phyloP scores from a whole-genome alignment of 1,140 invertebrate species.

The Pogonomyrmex californicus region DNA sequence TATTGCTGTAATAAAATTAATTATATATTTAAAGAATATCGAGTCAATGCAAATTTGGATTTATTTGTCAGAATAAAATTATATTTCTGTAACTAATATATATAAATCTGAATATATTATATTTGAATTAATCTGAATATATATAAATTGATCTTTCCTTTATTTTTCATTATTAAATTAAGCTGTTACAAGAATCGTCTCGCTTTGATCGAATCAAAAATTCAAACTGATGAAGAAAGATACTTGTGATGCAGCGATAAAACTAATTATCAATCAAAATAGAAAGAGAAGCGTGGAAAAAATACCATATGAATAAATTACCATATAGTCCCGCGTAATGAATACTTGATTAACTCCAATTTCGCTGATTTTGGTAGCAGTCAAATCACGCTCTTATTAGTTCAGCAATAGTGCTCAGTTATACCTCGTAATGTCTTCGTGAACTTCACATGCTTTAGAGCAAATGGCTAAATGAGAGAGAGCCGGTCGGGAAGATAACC shows the following conservation, averaged over 20 bases:
- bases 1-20: not conserved
- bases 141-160: no score
- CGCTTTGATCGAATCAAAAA: not conserved
- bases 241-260: not conserved
- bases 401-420: constrained; percentile 30
- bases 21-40: not conserved
- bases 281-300: not conserved
- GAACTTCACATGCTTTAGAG: constrained; percentile 38
- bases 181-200: not conserved
- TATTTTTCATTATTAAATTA: not conserved
- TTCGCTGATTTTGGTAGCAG: constrained; percentile 22
- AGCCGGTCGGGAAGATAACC: constrained; percentile 31
- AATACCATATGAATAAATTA: not conserved
- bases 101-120: not conserved
- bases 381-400: constrained; percentile 34
- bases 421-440: constrained; percentile 33
- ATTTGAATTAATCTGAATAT: not conserved
- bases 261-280: not conserved
- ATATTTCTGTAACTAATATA: not conserved
- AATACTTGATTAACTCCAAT: constrained; percentile 34
- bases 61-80: not conserved
- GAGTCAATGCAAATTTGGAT: constrained; percentile 2
- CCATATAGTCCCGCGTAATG: not conserved
- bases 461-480: constrained; percentile 56
- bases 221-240: constrained; percentile 7